phyloP scores from a whole-genome alignment of 2,113 vertebrate species.

The Pongo pygmaeus region DNA sequence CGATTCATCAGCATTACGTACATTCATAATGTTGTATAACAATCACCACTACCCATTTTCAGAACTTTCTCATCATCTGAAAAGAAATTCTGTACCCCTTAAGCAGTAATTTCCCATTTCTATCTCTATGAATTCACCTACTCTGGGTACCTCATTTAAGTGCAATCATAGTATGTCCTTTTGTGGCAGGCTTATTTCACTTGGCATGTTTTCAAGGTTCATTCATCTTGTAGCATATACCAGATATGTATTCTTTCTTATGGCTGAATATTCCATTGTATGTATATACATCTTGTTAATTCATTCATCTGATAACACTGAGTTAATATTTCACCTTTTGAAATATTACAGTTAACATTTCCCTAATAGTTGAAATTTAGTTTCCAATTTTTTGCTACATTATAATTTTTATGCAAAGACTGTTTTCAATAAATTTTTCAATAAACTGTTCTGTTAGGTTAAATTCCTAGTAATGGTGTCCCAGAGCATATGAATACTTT shows the following conservation, averaged over 20 bases:
- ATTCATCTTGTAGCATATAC: not conserved
- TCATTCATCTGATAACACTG: too few species aligned
- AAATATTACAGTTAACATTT: not conserved
- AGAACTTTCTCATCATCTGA: not conserved
- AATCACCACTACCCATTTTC: not conserved
- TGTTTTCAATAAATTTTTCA: not conserved
- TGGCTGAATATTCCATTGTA: not conserved
- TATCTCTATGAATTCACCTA: not conserved
- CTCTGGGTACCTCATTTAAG: not conserved
- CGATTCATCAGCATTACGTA: not conserved
- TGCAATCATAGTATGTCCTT: not conserved
- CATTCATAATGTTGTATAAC: not conserved
- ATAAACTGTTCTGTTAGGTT: not conserved
- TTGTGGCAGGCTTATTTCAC: not conserved
- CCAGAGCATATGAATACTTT: not conserved
- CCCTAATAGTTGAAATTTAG: not conserved
- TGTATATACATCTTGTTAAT: not conserved
- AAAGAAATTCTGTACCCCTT: not conserved
- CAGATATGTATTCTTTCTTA: not conserved
- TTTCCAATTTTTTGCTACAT: not conserved
- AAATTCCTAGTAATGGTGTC: slow-evolving; percentile 39
- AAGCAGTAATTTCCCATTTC: not conserved
- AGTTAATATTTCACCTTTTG: not conserved
- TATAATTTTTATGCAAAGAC: not conserved
- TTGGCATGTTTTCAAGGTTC: not conserved